These are phyloP conservation scores for Capitella teleta DNA, from an alignment of 1,140 invertebrate genomes.

Conservation along the genomic window DNA sequence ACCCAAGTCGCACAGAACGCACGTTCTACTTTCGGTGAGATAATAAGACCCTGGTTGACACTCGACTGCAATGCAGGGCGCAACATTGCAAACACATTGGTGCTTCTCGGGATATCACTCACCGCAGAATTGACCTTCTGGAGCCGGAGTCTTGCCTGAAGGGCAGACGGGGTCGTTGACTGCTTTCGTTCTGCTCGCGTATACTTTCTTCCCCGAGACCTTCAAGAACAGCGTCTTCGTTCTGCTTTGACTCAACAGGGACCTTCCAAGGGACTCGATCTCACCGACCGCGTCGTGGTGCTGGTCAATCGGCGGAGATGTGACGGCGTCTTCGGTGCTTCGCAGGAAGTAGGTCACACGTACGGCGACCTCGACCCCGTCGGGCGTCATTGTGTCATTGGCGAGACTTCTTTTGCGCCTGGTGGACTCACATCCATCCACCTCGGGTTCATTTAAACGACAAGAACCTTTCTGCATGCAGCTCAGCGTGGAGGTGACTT, in stretches of 20 bases:
- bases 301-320: not conserved
- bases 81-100: not conserved
- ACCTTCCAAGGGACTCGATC: not conserved
- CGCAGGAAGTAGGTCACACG: not conserved
- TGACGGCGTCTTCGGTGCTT: not conserved
- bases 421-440: not conserved
- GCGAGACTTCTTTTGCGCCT: not conserved
- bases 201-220: not conserved
- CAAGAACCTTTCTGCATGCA: not conserved
- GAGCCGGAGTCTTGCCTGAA: not conserved
- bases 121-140: not conserved
- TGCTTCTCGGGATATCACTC: not conserved
- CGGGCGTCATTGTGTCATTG: not conserved
- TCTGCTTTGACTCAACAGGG: not conserved
- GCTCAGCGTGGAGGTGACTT: not conserved
- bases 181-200: not conserved
- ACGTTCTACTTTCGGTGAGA: not conserved
- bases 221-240: not conserved
- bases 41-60: constrained; percentile 5
- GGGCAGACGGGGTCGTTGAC: not conserved
- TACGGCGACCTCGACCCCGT: not conserved
- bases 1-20: constrained; percentile 7
- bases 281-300: too few species aligned
- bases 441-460: not conserved
- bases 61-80: not conserved